Evolutionary conservation across 1,140 invertebrate genomes (phyloP).

Genomic region (Drosophila miranda): DNA sequence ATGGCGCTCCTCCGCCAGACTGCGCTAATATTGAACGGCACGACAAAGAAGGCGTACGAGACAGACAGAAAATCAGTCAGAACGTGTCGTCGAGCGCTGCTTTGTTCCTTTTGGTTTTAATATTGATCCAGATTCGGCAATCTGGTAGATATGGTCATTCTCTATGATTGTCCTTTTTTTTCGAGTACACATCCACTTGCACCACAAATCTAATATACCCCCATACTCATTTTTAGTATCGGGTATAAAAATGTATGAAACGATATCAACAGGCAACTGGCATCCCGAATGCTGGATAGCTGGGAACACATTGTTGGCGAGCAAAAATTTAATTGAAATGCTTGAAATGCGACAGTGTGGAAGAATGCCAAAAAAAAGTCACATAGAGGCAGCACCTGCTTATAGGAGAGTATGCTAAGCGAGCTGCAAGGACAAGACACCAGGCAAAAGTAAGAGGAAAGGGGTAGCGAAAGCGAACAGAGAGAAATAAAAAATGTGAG

Average conservation of each 20-base stretch:
- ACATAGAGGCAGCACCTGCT: conserved; percentile 6
- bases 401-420: conserved; percentile 23
- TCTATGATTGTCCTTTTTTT: too few species aligned
- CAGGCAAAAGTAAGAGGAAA: neutral
- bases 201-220: too few species aligned
- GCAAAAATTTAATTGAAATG: conserved; percentile 65
- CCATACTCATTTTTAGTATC: too few species aligned
- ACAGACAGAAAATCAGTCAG: too few species aligned
- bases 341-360: conserved; percentile 63
- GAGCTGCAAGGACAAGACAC: conserved; percentile 45
- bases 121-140: too few species aligned
- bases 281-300: neutral
- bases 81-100: too few species aligned
- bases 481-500: neutral
- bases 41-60: too few species aligned
- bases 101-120: too few species aligned
- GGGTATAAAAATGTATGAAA: conserved; percentile 36
- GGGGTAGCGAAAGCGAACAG: neutral
- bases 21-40: too few species aligned
- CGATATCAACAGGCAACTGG: conserved; percentile 49
- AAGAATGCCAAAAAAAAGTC: conserved; percentile 49
- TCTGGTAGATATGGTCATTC: too few species aligned
- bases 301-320: conserved; percentile 28
- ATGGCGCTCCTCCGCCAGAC: too few species aligned
- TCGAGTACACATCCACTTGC: too few species aligned